Evolutionary conservation across 1,140 invertebrate genomes (phyloP).

Genomic region (Penaeus indicus): DNA sequence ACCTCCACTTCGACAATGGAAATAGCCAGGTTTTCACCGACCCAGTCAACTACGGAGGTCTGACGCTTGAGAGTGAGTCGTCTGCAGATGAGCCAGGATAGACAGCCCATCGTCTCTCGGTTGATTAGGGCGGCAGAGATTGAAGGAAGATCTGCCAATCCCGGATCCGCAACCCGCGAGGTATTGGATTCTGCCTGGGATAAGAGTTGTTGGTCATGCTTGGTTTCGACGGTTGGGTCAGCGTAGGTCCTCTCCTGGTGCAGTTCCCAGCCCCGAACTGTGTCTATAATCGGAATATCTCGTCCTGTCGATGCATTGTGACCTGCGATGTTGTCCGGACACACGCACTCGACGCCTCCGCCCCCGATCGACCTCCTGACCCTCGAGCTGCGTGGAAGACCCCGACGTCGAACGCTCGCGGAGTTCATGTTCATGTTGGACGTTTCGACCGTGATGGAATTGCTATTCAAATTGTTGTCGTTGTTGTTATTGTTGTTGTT

Average conservation of each 20-base stretch:
- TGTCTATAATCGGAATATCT: neutral
- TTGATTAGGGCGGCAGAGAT: neutral
- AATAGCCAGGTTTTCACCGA: slow-evolving; percentile 44
- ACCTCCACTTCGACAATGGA: slow-evolving; percentile 43
- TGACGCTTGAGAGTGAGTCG: neutral
- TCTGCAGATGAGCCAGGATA: slow-evolving; percentile 38
- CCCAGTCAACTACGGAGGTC: slow-evolving; percentile 24
- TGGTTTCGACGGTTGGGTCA: neutral
- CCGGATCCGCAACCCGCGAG: neutral
- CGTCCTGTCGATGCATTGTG: no score
- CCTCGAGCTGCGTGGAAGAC: neutral
- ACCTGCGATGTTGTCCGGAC: neutral
- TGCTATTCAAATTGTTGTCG: slow-evolving; percentile 39
- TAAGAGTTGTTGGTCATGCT: no score
- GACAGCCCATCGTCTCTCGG: slow-evolving; percentile 8
- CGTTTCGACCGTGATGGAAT: slow-evolving; percentile 6
- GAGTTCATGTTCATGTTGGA: slow-evolving; percentile 51
- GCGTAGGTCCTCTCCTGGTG: neutral
- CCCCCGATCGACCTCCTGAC: neutral
- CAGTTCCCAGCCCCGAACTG: no score
- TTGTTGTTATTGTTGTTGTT: slow-evolving; percentile 54
- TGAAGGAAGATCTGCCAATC: neutral
- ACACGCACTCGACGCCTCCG: neutral
- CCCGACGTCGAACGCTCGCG: neutral
- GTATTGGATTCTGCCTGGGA: neutral